phyloP scores from a whole-genome alignment of 2,888 invertebrate genomes.

The Argyra leucocephala region DNA sequence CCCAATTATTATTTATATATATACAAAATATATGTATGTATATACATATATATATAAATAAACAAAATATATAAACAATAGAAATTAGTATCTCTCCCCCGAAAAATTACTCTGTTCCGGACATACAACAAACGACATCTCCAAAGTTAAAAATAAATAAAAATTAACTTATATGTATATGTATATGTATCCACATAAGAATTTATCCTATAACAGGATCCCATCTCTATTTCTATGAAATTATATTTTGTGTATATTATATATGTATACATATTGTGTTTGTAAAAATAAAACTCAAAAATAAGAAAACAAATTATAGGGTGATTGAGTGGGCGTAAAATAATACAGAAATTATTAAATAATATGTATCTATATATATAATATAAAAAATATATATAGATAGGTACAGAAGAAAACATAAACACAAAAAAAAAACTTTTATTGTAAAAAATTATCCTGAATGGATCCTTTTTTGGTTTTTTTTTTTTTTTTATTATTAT shows the following conservation, averaged over 20 bases:
- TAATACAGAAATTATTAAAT: background rate
- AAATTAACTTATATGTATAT: no score
- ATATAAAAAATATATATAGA: background rate
- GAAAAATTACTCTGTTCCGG: background rate
- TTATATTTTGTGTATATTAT: background rate
- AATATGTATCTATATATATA: background rate
- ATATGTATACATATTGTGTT: background rate
- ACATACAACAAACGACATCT: background rate
- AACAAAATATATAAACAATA: background rate
- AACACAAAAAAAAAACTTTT: background rate
- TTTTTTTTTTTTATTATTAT: no score
- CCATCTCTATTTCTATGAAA: no score
- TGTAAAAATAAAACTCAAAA: background rate
- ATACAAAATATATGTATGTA: no score
- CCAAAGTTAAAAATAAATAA: background rate
- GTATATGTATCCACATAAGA: no score
- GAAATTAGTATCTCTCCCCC: background rate
- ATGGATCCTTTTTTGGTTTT: no score
- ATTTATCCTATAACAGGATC: no score
- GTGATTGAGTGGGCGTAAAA: constrained; percentile 4
- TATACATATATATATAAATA: background rate
- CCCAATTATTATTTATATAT: no score
- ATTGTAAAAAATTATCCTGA: background rate
- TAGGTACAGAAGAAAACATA: background rate
- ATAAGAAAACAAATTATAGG: background rate